A percentile compares a stretch with the other conserved stretches of the same genome.
Conservation (phyloP, 2,888 invertebrate species). For the Lasioglossum pauxillum region DNA sequence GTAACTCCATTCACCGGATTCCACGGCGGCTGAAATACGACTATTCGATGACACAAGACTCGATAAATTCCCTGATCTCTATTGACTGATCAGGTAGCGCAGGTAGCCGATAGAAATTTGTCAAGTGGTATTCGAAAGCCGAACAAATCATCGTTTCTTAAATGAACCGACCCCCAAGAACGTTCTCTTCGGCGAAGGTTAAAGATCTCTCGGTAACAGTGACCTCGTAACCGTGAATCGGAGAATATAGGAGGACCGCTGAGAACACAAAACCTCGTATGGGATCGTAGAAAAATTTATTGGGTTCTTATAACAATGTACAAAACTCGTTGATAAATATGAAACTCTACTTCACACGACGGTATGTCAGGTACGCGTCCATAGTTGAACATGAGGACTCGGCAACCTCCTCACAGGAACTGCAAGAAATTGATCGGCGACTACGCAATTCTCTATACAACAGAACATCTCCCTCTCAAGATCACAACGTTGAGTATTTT, state of each 20-base stretch:
- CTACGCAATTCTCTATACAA: too few relatives aligned
- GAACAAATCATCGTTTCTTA: not conserved
- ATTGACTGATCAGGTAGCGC: not conserved
- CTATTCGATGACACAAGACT: constrained; percentile 2
- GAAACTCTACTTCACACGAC: not conserved
- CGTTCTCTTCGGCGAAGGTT: not conserved
- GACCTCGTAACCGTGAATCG: not conserved
- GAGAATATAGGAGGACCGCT: too few relatives aligned
- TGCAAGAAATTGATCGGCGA: not conserved
- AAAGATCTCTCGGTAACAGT: not conserved
- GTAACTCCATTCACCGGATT: not conserved
- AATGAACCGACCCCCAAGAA: not conserved
- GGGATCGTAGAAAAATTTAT: constrained; percentile 21
- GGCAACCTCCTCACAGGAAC: not conserved
- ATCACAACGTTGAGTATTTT: not conserved
- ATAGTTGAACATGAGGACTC: not conserved
- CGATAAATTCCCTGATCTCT: not conserved
- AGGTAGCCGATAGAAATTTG: not conserved
- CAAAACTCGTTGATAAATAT: not conserved
- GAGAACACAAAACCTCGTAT: not conserved
- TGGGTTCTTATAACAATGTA: not conserved
- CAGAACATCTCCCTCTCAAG: not conserved
- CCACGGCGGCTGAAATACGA: not conserved
- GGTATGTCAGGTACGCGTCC: not conserved
- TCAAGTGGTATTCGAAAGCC: not conserved